These are phyloP conservation scores for Motacilla tschutschensis DNA, from an alignment of 2,113 vertebrate species.

Conservation along the genomic window DNA sequence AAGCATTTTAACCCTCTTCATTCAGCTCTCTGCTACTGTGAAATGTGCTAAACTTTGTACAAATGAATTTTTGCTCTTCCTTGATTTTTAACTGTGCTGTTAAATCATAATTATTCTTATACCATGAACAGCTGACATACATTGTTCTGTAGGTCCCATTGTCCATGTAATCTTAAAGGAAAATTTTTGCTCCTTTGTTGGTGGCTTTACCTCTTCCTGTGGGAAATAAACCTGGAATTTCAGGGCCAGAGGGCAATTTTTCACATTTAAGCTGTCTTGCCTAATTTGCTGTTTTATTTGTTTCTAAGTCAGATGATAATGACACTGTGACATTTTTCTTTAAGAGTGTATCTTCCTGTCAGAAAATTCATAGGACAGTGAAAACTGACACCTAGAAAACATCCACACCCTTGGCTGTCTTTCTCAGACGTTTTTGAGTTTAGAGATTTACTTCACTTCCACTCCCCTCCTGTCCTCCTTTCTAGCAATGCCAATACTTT, in stretches of 20 bases:
- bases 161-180: slow-evolving; percentile 18
- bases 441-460: background rate
- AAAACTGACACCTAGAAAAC: background rate
- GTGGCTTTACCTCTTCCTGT: slow-evolving; percentile 34
- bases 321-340: slow-evolving; percentile 12
- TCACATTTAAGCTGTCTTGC: slow-evolving; percentile 1
- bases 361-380: background rate
- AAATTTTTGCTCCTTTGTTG: slow-evolving; percentile 34
- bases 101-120: background rate
- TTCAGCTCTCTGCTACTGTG: background rate
- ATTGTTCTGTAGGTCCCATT: background rate
- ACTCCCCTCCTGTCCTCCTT: background rate
- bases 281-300: slow-evolving; percentile 10
- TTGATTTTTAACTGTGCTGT: background rate
- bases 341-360: background rate
- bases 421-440: background rate
- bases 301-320: background rate
- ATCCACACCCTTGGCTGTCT: background rate
- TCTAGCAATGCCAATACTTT: background rate
- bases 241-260: slow-evolving; percentile 17
- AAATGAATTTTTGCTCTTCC: background rate
- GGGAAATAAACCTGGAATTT: slow-evolving; percentile 38
- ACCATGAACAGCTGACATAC: background rate
- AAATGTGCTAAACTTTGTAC: background rate
- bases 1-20: background rate